Evolutionary conservation across 1,140 invertebrate genomes (phyloP).

Genomic region (Sitobion miscanthi): DNA sequence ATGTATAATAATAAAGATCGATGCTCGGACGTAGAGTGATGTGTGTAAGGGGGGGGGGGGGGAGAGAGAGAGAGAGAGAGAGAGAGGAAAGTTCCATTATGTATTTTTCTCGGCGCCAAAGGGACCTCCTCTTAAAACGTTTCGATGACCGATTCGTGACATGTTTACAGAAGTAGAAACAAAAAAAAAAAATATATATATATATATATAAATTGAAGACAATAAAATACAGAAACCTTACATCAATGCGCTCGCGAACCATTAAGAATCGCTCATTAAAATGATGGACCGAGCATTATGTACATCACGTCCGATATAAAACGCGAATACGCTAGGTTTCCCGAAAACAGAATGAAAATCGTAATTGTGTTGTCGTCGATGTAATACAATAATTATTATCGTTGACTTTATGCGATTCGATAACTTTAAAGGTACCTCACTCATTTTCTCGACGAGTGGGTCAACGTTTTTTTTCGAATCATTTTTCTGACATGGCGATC

Average conservation of each 20-base stretch:
- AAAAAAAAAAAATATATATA: not conserved
- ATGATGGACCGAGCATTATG: not conserved
- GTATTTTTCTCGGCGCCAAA: constrained; percentile 48
- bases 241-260: not conserved
- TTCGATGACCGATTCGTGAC: constrained; percentile 38
- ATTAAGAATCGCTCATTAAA: not conserved
- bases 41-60: too few relatives aligned
- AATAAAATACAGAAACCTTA: not conserved
- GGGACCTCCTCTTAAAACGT: constrained; percentile 25
- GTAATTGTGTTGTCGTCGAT: not conserved
- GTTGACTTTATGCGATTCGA: too few relatives aligned
- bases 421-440: too few relatives aligned
- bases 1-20: not conserved
- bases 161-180: constrained; percentile 26
- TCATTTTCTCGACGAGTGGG: too few relatives aligned
- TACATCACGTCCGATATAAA: not conserved
- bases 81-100: constrained; percentile 26
- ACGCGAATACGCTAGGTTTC: not conserved
- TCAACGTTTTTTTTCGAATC: not conserved
- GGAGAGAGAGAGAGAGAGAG: not conserved
- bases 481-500: not conserved
- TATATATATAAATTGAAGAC: not conserved
- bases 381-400: not conserved
- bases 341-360: too few relatives aligned
- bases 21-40: not conserved